Conservation (phyloP, 53 echinoderm and acorn worm genomes). For the Holothuria leucospilota region DNA sequence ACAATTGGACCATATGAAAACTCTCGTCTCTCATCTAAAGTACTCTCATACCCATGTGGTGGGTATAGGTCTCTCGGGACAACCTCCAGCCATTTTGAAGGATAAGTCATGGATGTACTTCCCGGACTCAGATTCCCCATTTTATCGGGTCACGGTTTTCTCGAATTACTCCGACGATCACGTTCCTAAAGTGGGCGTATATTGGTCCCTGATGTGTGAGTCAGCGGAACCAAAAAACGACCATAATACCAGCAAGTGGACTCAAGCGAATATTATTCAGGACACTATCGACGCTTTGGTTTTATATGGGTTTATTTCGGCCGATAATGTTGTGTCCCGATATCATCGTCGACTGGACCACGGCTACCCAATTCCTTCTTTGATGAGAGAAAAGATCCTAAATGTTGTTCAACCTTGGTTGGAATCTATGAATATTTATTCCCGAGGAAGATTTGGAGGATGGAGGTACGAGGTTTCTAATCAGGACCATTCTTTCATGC, state of each 20-base stretch:
- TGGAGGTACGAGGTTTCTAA: slow-evolving; percentile 64
- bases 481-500: slow-evolving; percentile 63
- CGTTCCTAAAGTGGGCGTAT: neutral
- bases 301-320: neutral
- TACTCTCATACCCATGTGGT: slow-evolving; percentile 30
- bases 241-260: slow-evolving; percentile 21
- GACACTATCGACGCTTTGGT: slow-evolving; percentile 31
- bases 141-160: slow-evolving; percentile 59
- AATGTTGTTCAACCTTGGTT: neutral
- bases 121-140: slow-evolving; percentile 59
- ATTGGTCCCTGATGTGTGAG: slow-evolving; percentile 65
- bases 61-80: too few relatives aligned
- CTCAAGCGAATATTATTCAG: neutral
- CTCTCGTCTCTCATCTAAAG: slow-evolving; percentile 20
- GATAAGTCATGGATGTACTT: slow-evolving; percentile 68
- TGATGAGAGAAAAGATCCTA: slow-evolving; percentile 37
- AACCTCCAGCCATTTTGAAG: slow-evolving; percentile 31
- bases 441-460: slow-evolving; percentile 62
- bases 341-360: slow-evolving; percentile 36
- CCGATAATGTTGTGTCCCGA: slow-evolving; percentile 50
- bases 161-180: too few relatives aligned
- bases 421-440: slow-evolving; percentile 38
- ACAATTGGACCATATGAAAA: neutral
- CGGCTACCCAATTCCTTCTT: too few relatives aligned
- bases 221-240: slow-evolving; percentile 37